A percentile compares a stretch with the other conserved stretches of the same genome.
These are phyloP conservation scores for Portunus trituberculatus DNA, from an alignment of 1,140 invertebrate genomes.

Conservation along the genomic window DNA sequence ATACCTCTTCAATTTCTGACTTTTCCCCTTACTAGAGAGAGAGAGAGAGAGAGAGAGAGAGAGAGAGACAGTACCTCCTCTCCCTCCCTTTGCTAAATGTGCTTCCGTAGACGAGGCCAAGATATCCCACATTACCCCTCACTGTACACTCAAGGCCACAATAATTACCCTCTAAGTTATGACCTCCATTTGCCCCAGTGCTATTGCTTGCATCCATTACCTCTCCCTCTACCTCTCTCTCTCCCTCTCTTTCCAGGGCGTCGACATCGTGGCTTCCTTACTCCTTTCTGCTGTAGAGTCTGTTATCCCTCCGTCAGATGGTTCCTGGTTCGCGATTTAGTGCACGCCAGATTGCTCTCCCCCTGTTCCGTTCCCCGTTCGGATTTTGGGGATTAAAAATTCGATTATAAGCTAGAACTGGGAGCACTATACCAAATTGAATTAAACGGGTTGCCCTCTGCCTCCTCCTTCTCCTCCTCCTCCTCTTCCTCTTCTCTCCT, in stretches of 20 bases:
- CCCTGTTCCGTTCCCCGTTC: constrained; percentile 53
- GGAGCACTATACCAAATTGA: constrained; percentile 65
- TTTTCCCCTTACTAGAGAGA: background rate
- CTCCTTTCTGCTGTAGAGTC: background rate
- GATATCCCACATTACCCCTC: constrained; percentile 7
- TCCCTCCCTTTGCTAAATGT: background rate
- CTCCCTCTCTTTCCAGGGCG: too few species aligned
- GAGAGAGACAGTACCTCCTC: constrained; percentile 24
- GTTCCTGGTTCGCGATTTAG: constrained; percentile 29
- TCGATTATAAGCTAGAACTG: constrained; percentile 58
- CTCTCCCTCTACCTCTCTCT: background rate
- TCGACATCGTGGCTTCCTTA: background rate
- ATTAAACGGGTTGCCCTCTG: constrained; percentile 57
- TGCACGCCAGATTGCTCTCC: constrained; percentile 49
- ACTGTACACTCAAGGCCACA: constrained; percentile 38
- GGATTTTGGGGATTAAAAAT: constrained; percentile 70
- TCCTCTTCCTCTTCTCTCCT: background rate
- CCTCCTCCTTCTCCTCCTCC: background rate
- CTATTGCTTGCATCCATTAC: constrained; percentile 61
- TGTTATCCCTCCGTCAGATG: constrained; percentile 14
- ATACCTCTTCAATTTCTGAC: background rate
- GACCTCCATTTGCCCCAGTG: constrained; percentile 54
- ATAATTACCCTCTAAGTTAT: constrained; percentile 57
- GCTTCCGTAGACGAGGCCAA: background rate
- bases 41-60: constrained; percentile 59